phyloP scores from a whole-genome alignment of 35 echinoderm and acorn worm genomes.

The Strongylocentrotus purpuratus region DNA sequence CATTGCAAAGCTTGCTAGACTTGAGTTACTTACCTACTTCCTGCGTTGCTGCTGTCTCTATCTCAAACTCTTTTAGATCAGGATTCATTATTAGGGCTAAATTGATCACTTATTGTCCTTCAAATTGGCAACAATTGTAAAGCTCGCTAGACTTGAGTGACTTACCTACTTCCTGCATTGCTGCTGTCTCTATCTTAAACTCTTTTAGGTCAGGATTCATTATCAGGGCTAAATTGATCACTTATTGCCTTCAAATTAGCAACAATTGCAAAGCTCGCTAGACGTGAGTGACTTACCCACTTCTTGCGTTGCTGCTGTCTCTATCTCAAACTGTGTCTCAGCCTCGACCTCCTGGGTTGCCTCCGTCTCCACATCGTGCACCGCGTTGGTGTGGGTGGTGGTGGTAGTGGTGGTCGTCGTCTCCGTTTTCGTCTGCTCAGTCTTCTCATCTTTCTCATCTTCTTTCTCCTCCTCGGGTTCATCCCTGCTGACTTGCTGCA shows the following conservation, averaged over 20 bases:
- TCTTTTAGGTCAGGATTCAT: too few relatives aligned
- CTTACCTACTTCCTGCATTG: too few relatives aligned
- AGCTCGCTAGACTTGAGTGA: too few relatives aligned
- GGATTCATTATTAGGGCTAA: too few relatives aligned
- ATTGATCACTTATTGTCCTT: too few relatives aligned
- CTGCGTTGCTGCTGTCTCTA: neutral
- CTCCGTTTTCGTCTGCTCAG: slow-evolving; percentile 22
- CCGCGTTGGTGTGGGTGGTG: neutral
- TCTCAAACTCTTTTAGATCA: too few relatives aligned
- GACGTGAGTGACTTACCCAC: neutral
- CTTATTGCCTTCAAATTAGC: too few relatives aligned
- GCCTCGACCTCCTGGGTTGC: neutral
- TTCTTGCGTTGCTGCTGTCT: neutral
- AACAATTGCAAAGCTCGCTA: too few relatives aligned
- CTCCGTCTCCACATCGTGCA: neutral
- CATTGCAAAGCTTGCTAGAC: neutral
- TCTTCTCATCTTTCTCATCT: slow-evolving; percentile 35
- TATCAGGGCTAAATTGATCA: too few relatives aligned
- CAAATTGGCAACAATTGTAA: too few relatives aligned
- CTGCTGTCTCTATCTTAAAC: too few relatives aligned
- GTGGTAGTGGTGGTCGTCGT: neutral
- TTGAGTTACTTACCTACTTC: neutral
- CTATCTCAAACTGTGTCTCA: neutral
- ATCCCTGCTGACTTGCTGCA: slow-evolving; percentile 47
- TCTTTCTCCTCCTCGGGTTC: slow-evolving; percentile 40